These are phyloP conservation scores for Ceratina calcarata DNA, from an alignment of 1,140 invertebrate genomes.

Conservation along the genomic window DNA sequence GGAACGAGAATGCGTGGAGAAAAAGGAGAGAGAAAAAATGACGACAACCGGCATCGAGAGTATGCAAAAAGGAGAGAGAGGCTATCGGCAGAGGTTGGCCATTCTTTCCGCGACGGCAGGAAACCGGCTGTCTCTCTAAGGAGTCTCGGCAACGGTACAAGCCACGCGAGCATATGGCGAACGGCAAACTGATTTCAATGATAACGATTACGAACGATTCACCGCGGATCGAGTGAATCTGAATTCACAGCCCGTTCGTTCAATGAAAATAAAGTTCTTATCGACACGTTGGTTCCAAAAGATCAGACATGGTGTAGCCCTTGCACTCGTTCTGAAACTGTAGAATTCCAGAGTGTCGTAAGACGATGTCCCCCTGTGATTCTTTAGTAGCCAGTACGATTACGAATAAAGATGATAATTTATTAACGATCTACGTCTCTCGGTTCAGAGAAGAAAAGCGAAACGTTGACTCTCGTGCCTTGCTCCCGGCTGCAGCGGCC, in stretches of 20 bases:
- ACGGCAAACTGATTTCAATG: conserved; percentile 50
- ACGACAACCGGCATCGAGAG: background rate
- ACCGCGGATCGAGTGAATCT: no score
- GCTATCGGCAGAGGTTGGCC: conserved; percentile 18
- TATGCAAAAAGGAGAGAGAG: conserved; percentile 8
- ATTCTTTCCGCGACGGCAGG: conserved; percentile 36
- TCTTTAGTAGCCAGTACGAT: no score
- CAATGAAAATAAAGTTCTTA: no score
- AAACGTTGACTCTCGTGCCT: conserved; percentile 59
- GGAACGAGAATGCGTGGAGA: background rate
- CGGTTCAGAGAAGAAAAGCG: conserved; percentile 27
- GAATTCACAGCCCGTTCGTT: no score
- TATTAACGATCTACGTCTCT: background rate
- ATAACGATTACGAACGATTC: conserved; percentile 47
- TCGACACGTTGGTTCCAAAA: no score
- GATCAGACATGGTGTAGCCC: no score
- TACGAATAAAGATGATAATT: background rate
- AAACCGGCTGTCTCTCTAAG: conserved; percentile 47
- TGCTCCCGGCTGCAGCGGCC: conserved; percentile 28
- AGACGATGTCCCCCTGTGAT: no score
- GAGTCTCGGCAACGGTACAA: conserved; percentile 48
- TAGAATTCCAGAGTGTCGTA: no score
- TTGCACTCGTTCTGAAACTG: no score
- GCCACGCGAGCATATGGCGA: conserved; percentile 47
- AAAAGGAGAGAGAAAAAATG: background rate